These are phyloP conservation scores for Atractosteus spatula DNA, from an alignment of 2,113 vertebrate species.

Conservation along the genomic window DNA sequence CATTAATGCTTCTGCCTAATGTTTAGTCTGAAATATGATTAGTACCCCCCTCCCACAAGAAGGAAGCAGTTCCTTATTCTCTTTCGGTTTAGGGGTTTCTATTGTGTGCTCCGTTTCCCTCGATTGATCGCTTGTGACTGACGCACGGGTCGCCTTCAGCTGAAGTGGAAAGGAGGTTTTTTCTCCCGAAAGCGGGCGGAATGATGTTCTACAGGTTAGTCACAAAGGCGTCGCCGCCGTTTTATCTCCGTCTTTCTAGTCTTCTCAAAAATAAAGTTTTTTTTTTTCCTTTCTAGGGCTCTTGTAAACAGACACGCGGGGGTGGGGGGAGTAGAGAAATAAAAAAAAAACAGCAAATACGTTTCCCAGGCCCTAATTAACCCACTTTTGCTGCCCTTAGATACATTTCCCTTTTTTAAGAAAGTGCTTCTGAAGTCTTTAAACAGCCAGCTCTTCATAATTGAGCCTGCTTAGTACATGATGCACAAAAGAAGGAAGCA, in stretches of 20 bases:
- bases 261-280: conserved; percentile 33
- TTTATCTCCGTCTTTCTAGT: conserved; percentile 21
- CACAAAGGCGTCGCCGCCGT: neutral
- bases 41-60: no score
- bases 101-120: no score
- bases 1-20: no score
- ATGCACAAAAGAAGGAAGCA: conserved; percentile 22
- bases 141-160: no score
- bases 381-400: conserved; percentile 53
- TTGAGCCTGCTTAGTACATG: conserved; percentile 33
- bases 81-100: no score
- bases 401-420: conserved; percentile 34
- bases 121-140: no score
- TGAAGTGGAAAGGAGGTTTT: neutral
- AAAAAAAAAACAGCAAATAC: conserved; percentile 54
- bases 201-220: neutral
- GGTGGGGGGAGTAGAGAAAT: conserved; percentile 22
- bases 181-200: neutral
- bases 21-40: no score
- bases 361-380: conserved; percentile 65
- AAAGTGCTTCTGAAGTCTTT: conserved; percentile 38
- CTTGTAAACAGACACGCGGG: conserved; percentile 51
- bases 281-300: conserved; percentile 29
- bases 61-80: no score
- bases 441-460: conserved; percentile 39